These are phyloP conservation scores for Phortica okadai DNA, from an alignment of 2,888 invertebrate genomes.

Conservation along the genomic window DNA sequence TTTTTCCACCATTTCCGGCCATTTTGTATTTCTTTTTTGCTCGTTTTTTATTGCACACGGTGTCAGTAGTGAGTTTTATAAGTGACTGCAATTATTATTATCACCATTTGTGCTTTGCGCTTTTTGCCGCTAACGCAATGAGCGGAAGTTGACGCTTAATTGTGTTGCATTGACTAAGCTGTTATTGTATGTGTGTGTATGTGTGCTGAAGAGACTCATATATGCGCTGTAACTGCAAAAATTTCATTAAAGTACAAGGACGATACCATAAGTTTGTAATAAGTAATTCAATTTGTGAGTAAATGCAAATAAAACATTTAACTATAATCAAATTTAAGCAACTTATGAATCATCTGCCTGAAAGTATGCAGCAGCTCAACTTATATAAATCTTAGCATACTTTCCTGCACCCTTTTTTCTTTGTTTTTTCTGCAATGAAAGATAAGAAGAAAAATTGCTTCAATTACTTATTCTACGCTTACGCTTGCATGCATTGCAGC, in stretches of 20 bases:
- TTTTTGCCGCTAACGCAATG: neutral
- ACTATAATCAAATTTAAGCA: too few relatives aligned
- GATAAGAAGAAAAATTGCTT: too few relatives aligned
- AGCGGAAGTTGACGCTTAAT: conserved; percentile 5
- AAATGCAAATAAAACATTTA: neutral
- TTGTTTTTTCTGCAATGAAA: too few relatives aligned
- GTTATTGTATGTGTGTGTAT: neutral
- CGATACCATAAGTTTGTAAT: neutral
- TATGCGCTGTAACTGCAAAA: too few relatives aligned
- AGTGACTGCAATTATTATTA: conserved; percentile 12
- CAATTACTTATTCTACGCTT: too few relatives aligned
- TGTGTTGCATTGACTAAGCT: conserved; percentile 2
- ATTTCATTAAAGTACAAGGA: neutral
- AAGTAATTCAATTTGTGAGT: neutral
- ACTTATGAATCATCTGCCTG: neutral
- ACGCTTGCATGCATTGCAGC: too few relatives aligned
- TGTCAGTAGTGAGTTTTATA: conserved; percentile 2
- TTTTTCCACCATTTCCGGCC: neutral
- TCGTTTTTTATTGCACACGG: neutral
- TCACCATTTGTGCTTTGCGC: neutral
- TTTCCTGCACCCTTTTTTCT: too few relatives aligned
- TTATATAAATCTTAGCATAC: neutral
- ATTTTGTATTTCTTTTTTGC: neutral
- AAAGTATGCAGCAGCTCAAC: neutral
- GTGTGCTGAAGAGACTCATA: too few relatives aligned